Conservation (phyloP, 2,797 vertebrate genomes). For the Schizothorax lantsangensis region DNA sequence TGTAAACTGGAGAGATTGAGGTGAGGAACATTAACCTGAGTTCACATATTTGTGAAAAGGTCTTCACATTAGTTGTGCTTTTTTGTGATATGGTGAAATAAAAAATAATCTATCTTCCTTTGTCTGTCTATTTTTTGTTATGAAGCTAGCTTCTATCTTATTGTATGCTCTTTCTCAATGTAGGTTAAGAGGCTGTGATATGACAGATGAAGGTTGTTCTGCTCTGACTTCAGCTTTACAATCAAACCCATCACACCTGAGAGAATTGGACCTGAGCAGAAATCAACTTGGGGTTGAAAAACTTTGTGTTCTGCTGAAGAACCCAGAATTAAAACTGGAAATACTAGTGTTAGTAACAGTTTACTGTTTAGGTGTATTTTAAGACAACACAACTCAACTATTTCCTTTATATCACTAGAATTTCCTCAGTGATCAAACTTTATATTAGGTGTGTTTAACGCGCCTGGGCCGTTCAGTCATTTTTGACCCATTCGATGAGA, state of each 20-base stretch:
- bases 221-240: neutral
- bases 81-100: too few relatives aligned
- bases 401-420: neutral
- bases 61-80: too few relatives aligned
- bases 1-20: neutral
- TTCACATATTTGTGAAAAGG: too few relatives aligned
- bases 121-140: too few relatives aligned
- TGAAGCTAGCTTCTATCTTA: too few relatives aligned
- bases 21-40: neutral
- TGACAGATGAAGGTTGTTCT: neutral
- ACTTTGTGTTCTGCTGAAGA: neutral
- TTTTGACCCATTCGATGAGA: too few relatives aligned
- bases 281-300: neutral
- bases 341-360: neutral
- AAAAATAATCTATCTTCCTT: too few relatives aligned
- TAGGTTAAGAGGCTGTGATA: neutral
- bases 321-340: neutral
- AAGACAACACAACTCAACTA: too few relatives aligned
- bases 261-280: neutral
- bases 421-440: neutral
- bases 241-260: neutral
- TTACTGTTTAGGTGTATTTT: neutral
- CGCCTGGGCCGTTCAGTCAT: too few relatives aligned
- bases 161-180: too few relatives aligned
- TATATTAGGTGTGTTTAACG: neutral